phyloP scores from a whole-genome alignment of 2,888 invertebrate species.

The Aromia moschata region DNA sequence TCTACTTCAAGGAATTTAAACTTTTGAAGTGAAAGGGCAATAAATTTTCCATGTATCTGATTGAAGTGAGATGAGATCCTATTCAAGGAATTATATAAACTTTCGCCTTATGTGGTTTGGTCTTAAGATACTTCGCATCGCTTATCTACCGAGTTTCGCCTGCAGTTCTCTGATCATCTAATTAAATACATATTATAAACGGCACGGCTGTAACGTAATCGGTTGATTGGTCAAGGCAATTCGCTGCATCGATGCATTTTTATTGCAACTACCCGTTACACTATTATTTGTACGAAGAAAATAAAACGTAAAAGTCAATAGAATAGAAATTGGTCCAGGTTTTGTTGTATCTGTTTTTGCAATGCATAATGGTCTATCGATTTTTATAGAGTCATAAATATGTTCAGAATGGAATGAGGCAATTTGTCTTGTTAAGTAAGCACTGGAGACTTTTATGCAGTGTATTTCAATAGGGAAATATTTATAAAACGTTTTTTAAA shows the following conservation, averaged over 20 bases:
- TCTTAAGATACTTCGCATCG: not conserved
- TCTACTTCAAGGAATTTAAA: conserved; percentile 22
- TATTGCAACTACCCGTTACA: conserved; percentile 10
- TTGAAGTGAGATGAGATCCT: conserved; percentile 8
- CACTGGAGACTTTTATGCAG: not conserved
- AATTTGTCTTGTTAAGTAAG: conserved; percentile 16
- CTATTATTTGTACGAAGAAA: conserved; percentile 7
- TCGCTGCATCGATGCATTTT: conserved; percentile 2
- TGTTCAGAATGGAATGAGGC: conserved; percentile 12
- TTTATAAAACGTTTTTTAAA: not conserved
- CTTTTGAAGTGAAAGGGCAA: conserved; percentile 16
- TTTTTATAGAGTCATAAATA: conserved; percentile 24
- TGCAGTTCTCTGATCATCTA: not conserved
- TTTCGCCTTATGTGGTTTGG: not conserved
- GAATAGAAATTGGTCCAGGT: conserved; percentile 19
- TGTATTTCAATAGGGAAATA: not conserved
- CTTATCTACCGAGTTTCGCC: not conserved
- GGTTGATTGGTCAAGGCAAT: not conserved
- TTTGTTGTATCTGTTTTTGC: conserved; percentile 21
- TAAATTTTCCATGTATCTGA: conserved; percentile 18
- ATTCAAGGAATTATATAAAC: not conserved
- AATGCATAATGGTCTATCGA: conserved; percentile 22
- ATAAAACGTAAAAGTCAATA: conserved; percentile 11
- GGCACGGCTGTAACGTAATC: not conserved
- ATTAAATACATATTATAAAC: conserved; percentile 4